A percentile compares a stretch with the other conserved stretches of the same genome.
phyloP scores from a whole-genome alignment of 2,113 vertebrate species.

The Rynchops niger region DNA sequence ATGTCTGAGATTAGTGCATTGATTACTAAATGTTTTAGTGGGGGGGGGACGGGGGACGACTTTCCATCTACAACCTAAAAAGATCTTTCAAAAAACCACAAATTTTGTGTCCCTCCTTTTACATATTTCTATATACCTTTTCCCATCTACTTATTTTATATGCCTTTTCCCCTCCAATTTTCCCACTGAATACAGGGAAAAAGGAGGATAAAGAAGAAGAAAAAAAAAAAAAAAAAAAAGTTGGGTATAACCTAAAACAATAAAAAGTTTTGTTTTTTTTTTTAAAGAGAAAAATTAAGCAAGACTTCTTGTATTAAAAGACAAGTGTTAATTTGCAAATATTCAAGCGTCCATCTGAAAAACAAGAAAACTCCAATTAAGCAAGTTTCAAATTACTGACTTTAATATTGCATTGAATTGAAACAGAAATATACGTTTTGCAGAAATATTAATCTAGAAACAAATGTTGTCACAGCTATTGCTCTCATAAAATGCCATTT shows the following conservation, averaged over 20 bases:
- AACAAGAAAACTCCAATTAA: fast-evolving
- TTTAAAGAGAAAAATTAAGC: neutral
- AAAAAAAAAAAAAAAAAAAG: too few species aligned
- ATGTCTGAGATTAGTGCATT: neutral
- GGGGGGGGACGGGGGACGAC: fast-evolving
- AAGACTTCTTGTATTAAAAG: neutral
- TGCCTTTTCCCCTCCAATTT: fast-evolving
- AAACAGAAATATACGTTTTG: neutral
- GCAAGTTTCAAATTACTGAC: neutral
- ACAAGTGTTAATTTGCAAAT: neutral
- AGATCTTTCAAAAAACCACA: neutral
- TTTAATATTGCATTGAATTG: neutral
- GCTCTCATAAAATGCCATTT: neutral
- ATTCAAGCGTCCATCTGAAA: neutral
- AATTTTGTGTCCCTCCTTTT: neutral
- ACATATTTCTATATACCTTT: neutral
- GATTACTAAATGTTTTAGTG: neutral
- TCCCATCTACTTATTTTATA: neutral
- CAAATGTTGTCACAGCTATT: neutral
- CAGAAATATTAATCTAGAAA: neutral
- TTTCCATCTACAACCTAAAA: neutral
- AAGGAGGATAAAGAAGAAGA: neutral
- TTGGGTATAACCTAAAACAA: neutral
- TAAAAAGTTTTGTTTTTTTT: fast-evolving
- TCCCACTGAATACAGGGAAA: neutral